phyloP scores from a whole-genome alignment of 2,797 vertebrate species.

The Lacerta bilineata region DNA sequence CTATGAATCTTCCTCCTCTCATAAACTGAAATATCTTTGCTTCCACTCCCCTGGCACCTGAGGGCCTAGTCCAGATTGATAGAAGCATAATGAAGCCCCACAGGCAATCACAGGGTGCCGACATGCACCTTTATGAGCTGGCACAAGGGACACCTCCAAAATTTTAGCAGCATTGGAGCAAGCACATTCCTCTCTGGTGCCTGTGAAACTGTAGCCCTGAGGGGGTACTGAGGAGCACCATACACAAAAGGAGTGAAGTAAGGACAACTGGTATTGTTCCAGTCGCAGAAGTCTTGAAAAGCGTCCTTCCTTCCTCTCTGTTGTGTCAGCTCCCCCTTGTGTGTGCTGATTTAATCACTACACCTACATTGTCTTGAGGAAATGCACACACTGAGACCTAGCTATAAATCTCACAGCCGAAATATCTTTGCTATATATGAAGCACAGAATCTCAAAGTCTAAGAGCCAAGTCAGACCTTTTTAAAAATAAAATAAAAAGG shows the following conservation, averaged over 20 bases:
- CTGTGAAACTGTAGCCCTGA: not conserved
- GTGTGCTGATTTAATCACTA: not conserved
- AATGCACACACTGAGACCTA: not conserved
- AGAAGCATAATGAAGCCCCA: too few species aligned
- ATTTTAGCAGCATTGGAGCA: not conserved
- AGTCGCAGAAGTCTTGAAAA: not conserved
- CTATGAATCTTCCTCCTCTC: not conserved
- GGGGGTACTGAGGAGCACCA: not conserved
- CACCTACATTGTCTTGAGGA: not conserved
- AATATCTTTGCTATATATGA: not conserved
- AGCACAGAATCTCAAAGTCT: not conserved
- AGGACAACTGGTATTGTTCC: not conserved
- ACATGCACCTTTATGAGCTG: not conserved
- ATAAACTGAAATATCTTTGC: not conserved
- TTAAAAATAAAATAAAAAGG: too few species aligned
- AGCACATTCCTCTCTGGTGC: not conserved
- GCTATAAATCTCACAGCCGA: not conserved
- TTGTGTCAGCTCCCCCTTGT: not conserved
- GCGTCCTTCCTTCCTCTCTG: not conserved
- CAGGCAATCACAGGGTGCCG: not conserved
- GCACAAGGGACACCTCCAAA: not conserved
- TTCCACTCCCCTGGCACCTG: not conserved
- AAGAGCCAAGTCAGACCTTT: too few species aligned
- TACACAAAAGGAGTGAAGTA: not conserved
- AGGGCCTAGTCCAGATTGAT: not conserved